phyloP scores from a whole-genome alignment of 2,888 invertebrate species.

The Steinernema carpocapsae region DNA sequence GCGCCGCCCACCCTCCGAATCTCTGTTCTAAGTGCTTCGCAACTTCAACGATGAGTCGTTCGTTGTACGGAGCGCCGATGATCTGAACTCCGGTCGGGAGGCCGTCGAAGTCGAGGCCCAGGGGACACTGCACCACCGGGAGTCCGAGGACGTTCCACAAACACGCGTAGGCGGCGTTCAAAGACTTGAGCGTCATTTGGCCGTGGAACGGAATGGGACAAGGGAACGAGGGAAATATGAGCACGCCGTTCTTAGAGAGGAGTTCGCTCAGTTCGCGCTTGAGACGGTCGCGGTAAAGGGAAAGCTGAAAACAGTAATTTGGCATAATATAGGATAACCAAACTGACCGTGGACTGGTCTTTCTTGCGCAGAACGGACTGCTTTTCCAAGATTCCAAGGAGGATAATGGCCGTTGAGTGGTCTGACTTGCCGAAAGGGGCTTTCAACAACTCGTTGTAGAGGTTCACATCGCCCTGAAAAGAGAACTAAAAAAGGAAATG shows the following conservation, averaged over 20 bases:
- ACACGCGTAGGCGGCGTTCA: conserved; percentile 72
- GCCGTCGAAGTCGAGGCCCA: conserved; percentile 69
- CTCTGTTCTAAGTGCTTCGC: conserved; percentile 79
- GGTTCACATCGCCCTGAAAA: conserved; percentile 9
- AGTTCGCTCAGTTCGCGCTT: conserved; percentile 73
- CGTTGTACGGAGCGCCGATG: conserved; percentile 75
- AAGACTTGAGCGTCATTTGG: conserved; percentile 69
- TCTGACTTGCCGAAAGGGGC: conserved; percentile 2
- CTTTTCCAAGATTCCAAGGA: conserved; percentile 23
- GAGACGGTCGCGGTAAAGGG: conserved; percentile 71
- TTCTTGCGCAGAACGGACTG: conserved; percentile 12
- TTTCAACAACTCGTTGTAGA: conserved; percentile 9
- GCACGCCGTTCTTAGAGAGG: conserved; percentile 78
- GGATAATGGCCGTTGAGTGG: conserved; percentile 16
- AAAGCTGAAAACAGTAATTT: conserved; percentile 72
- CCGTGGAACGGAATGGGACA: conserved; percentile 70
- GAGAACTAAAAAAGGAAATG: background rate
- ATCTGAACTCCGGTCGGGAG: conserved; percentile 70
- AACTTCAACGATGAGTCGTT: conserved; percentile 80
- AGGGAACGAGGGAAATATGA: conserved; percentile 72
- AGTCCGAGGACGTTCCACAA: conserved; percentile 70
- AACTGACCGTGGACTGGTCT: background rate
- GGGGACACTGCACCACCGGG: conserved; percentile 70
- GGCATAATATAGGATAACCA: background rate
- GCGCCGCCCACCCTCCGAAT: conserved; percentile 80